phyloP scores from a whole-genome alignment of 1,140 invertebrate species.

The Fragariocoptes setiger region DNA sequence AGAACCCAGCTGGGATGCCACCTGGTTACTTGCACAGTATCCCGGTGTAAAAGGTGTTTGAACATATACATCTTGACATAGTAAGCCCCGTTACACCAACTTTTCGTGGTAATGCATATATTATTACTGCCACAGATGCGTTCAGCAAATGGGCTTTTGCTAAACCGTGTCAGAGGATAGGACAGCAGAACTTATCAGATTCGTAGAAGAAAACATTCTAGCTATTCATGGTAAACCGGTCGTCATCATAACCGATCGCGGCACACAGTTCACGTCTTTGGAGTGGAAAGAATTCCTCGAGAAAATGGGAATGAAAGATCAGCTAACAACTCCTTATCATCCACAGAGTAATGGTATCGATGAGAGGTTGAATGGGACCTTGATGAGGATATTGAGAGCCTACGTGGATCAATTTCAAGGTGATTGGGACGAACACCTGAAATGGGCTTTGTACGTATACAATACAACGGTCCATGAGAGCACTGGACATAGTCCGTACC shows the following conservation, averaged over 20 bases:
- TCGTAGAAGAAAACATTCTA: slow-evolving; percentile 11
- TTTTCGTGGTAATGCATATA: slow-evolving; percentile 12
- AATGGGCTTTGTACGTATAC: slow-evolving; percentile 17
- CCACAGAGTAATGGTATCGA: slow-evolving; percentile 10
- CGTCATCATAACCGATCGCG: slow-evolving; percentile 9
- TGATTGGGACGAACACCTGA: slow-evolving; percentile 19
- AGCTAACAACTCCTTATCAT: slow-evolving; percentile 2
- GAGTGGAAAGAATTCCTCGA: slow-evolving; percentile 1
- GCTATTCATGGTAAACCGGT: slow-evolving; percentile 7
- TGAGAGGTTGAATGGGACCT: slow-evolving; percentile 10
- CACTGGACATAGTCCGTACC: slow-evolving; percentile 16
- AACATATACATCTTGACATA: slow-evolving; percentile 15
- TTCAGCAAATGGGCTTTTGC: slow-evolving; percentile 14
- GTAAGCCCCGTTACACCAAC: slow-evolving; percentile 12
- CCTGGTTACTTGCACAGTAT: slow-evolving; percentile 8
- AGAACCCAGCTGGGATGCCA: slow-evolving; percentile 1
- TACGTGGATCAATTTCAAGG: slow-evolving; percentile 14
- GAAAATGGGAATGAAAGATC: slow-evolving; percentile 3
- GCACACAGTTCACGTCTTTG: slow-evolving; percentile 7
- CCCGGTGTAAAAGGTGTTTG: slow-evolving; percentile 8
- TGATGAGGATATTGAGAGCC: slow-evolving; percentile 4
- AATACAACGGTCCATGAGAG: slow-evolving; percentile 17
- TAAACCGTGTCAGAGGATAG: slow-evolving; percentile 10
- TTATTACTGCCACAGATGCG: slow-evolving; percentile 13
- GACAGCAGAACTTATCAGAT: slow-evolving; percentile 11